Evolutionary conservation across 2,888 invertebrate species (phyloP), one percentile per base, ranked within the genome.

Genomic region (Tipula confusa): DNA sequence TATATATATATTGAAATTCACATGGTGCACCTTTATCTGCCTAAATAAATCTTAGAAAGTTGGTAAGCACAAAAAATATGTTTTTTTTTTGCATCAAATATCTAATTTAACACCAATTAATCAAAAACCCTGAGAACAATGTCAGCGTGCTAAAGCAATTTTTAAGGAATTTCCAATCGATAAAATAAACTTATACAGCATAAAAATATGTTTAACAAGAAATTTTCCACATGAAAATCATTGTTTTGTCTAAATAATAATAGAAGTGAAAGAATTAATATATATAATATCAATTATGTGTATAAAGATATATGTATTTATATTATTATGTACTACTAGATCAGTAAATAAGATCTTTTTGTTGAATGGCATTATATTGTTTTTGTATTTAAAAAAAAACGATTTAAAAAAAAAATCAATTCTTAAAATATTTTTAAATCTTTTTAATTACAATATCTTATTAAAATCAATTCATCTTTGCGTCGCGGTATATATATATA

Each of bases 401-500:
- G 7, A 9, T 64, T 24, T 64, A 38, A 38, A 64, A 5, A 18
- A 24, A 64, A 64, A 64, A 64, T 43, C 43, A 64, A 9, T 64
- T 64, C 64, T 24, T 64, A 43, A n/a, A n/a, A 15, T 15, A 36
- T 9, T 43, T 43, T n/a, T 43, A n/a, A n/a, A n/a, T n/a, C n/a
- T 43, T 43, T 64, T 24, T 64, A 64, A 64, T 64, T 64, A 64
- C 64, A 64, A 64, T 64, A 64, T 64, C 64, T 64, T 64, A 64
- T 64, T 64, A 24, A 64, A 64, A 64, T 64, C 64, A 64, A 64
- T 64, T 64, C 24, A 64, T 64, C 64, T 64, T 24, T 64, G 64
- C 24, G 2, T 48, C 48, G 15, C n/a, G n/a, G n/a, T n/a, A n/a
- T n/a, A n/a, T n/a, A n/a, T n/a, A n/a, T n/a, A n/a, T n/a, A n/a